Percentiles rank a stretch among this genome's conserved stretches.
Evolutionary conservation across 2,888 invertebrate genomes (phyloP).

Genomic region (Sphinx pinastri): DNA sequence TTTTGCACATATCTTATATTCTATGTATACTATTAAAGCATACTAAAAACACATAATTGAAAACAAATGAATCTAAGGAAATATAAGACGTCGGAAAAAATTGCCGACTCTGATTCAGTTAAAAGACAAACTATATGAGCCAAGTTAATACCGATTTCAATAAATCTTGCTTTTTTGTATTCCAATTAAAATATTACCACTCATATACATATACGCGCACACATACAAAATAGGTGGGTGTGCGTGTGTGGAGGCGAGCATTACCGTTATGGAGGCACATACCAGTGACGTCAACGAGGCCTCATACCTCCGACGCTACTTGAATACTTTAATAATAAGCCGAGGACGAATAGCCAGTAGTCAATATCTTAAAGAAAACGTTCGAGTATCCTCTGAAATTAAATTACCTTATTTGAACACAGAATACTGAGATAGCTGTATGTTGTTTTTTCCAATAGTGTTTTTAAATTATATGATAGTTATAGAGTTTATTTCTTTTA

Average conservation of each 20-base stretch:
- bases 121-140: no score
- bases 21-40: neutral
- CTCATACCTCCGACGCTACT: slow-evolving; percentile 73
- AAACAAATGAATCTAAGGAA: no score
- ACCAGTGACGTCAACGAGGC: slow-evolving; percentile 81
- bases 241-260: slow-evolving; percentile 74
- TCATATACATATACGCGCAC: slow-evolving; percentile 65
- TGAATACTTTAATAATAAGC: slow-evolving; percentile 74
- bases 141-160: no score
- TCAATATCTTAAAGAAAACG: slow-evolving; percentile 31
- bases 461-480: neutral
- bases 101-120: no score
- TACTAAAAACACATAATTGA: neutral
- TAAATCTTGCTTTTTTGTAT: slow-evolving; percentile 33
- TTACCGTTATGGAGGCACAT: slow-evolving; percentile 84
- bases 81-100: no score
- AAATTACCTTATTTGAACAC: slow-evolving; percentile 12
- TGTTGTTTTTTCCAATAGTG: neutral
- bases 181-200: slow-evolving; percentile 62
- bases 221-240: slow-evolving; percentile 50
- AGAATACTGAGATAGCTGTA: slow-evolving; percentile 1
- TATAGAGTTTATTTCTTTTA: slow-evolving; percentile 44
- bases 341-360: slow-evolving; percentile 60
- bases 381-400: slow-evolving; percentile 3
- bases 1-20: neutral